Percentiles rank a stretch among this genome's conserved stretches.
phyloP scores from a whole-genome alignment of 2,888 invertebrate species.

The Macrophya alboannulata region DNA sequence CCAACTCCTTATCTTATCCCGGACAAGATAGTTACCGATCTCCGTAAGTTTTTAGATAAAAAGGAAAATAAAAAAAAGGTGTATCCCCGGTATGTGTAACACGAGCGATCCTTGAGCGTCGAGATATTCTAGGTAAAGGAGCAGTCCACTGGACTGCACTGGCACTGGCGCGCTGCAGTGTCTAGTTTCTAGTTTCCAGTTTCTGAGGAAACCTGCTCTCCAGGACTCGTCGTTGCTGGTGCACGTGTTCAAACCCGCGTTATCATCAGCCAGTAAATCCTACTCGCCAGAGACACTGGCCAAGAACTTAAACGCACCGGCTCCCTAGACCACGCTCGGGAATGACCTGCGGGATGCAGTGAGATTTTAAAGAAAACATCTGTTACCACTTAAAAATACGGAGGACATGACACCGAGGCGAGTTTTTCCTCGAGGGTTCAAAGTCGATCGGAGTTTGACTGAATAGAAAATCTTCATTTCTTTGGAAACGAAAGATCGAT shows the following conservation, averaged over 20 bases:
- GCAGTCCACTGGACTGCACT: background rate
- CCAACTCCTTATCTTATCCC: conserved; percentile 14
- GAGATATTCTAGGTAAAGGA: conserved; percentile 16
- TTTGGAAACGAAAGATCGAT: too few species aligned
- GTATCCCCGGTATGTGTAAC: background rate
- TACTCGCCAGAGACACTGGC: conserved; percentile 20
- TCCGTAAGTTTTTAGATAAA: background rate
- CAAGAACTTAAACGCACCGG: background rate
- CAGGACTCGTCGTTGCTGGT: background rate
- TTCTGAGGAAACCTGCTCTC: conserved; percentile 60
- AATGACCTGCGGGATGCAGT: background rate
- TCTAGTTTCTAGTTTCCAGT: conserved; percentile 63
- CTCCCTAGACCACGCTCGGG: background rate
- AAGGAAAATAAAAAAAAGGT: background rate
- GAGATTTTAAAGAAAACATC: background rate
- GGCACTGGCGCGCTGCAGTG: conserved; percentile 6
- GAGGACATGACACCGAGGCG: background rate
- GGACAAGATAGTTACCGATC: background rate
- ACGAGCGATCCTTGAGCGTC: background rate
- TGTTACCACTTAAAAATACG: conserved; percentile 27
- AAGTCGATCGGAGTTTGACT: background rate
- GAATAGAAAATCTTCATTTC: background rate
- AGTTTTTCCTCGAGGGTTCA: background rate
- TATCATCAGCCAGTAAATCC: conserved; percentile 71
- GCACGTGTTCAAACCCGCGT: conserved; percentile 67